These are phyloP conservation scores for Sternarchorhynchus goeldii DNA, from an alignment of 2,797 vertebrate genomes.

Conservation along the genomic window DNA sequence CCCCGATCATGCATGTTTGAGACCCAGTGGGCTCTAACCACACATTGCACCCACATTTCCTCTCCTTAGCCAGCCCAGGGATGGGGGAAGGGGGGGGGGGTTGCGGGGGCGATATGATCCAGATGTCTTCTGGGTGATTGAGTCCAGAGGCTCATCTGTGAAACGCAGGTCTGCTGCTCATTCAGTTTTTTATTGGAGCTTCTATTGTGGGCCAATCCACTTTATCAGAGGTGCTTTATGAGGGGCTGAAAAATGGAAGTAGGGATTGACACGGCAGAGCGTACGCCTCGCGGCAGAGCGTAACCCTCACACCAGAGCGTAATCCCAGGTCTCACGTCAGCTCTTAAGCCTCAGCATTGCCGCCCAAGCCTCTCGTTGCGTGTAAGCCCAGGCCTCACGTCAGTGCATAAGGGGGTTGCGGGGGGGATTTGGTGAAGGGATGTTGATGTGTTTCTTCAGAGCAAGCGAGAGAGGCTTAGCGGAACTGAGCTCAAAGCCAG, in stretches of 20 bases:
- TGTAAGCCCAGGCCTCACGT: no score
- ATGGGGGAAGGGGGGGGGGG: slow-evolving; percentile 37
- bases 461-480: slow-evolving; percentile 12
- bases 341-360: background rate
- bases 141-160: slow-evolving; percentile 84
- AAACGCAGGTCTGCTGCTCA: slow-evolving; percentile 77
- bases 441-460: no score
- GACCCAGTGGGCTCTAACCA: slow-evolving; percentile 64
- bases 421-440: no score
- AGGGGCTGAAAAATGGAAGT: slow-evolving; percentile 47
- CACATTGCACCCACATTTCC: slow-evolving; percentile 74
- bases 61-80: slow-evolving; percentile 49
- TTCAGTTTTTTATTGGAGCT: slow-evolving; percentile 57
- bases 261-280: slow-evolving; percentile 67
- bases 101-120: slow-evolving; percentile 79
- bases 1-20: slow-evolving; percentile 57
- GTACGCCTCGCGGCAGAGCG: slow-evolving; percentile 51
- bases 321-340: slow-evolving; percentile 53
- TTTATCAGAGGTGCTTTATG: slow-evolving; percentile 61
- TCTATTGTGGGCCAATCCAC: slow-evolving; percentile 60
- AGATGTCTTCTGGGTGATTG: slow-evolving; percentile 83
- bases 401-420: no score
- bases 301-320: slow-evolving; percentile 67
- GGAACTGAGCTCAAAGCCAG: slow-evolving; percentile 60
- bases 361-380: no score